These are phyloP conservation scores for Strigops habroptila DNA, from an alignment of 2,113 vertebrate species.

Conservation along the genomic window DNA sequence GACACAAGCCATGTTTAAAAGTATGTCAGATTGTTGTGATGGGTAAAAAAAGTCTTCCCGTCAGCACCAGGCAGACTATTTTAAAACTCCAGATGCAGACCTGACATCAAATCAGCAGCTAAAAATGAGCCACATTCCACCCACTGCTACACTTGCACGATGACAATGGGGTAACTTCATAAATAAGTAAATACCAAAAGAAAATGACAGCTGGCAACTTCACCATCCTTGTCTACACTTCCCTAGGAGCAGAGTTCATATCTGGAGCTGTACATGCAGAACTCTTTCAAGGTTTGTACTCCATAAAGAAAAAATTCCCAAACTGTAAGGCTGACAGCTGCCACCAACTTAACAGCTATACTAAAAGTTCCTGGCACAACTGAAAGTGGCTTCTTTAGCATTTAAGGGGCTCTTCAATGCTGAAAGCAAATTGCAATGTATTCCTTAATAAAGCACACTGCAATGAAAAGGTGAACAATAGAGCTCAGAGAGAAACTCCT, in stretches of 20 bases:
- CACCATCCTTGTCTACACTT: constrained; percentile 1
- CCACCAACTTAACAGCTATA: constrained; percentile 14
- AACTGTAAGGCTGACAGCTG: constrained; percentile 44
- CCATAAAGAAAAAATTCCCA: not conserved
- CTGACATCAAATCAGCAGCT: constrained; percentile 30
- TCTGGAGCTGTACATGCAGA: not conserved
- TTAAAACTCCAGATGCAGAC: constrained; percentile 18
- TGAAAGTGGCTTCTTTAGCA: not conserved
- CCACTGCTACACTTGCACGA: not conserved
- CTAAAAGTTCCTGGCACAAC: constrained; percentile 3
- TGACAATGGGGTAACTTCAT: not conserved
- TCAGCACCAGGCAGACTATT: not conserved
- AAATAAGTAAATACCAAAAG: constrained; percentile 7
- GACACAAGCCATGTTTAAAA: constrained; percentile 30
- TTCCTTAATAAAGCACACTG: constrained; percentile 7
- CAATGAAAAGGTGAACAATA: not conserved
- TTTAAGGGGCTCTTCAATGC: not conserved
- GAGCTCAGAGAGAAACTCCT: not conserved
- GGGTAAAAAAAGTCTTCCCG: not conserved
- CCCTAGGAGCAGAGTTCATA: not conserved
- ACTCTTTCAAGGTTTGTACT: not conserved
- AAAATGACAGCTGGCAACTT: constrained; percentile 28
- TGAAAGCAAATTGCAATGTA: not conserved
- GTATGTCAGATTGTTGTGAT: not conserved
- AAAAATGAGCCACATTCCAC: not conserved